Base-by-base conservation (phyloP, 1,140 invertebrate species). In the Bombus confusus region DNA sequence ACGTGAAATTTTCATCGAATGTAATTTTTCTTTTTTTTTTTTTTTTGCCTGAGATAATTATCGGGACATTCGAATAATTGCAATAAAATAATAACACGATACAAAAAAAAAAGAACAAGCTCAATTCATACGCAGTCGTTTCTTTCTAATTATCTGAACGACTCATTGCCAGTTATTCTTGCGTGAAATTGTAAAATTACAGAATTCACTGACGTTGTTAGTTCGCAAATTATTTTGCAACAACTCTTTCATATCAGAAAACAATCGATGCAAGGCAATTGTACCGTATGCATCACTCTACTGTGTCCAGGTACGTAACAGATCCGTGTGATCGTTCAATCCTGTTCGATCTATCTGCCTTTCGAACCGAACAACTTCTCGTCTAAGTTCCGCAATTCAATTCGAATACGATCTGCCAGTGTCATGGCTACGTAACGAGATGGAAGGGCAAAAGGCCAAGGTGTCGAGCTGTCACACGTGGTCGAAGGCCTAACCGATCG, bases 401-500 rank as follows among this genome's bases (percentile, higher is more conserved):
- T 88, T 89, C 68, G 72, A 57, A 72, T 66, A 52, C 69, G 75
- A 83, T 77, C 37, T 80, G 74, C 76, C 66, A 83, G 79, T 68
- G 79, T 86, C 62, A 86, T 43, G 76, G 84, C 68, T 72, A 39
- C 34, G 85, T 87, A 90, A 87, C 79, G 47, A 89, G 81, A 90
- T 84, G 82, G 87, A 85, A 80, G 87, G 81, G 78, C 64, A 79
- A 80, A 89, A 89, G 88, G 75, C 89, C 88, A 90, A 90, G 89
- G 86, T 86, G 87, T 89, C 88, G 88, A 89, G 85, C 87, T 86
- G 88, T 89, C 88, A 83, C 85, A 86, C 77, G 80, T 83, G 87
- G 87, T 89, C 85, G 82, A 85, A 85, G 86, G 86, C 83, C 88
- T 90, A 90, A 87, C 88, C 69, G 88, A 86, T 90, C 89, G 88